phyloP scores from a whole-genome alignment of 2,113 vertebrate species.

The Zosterops pallidus region DNA sequence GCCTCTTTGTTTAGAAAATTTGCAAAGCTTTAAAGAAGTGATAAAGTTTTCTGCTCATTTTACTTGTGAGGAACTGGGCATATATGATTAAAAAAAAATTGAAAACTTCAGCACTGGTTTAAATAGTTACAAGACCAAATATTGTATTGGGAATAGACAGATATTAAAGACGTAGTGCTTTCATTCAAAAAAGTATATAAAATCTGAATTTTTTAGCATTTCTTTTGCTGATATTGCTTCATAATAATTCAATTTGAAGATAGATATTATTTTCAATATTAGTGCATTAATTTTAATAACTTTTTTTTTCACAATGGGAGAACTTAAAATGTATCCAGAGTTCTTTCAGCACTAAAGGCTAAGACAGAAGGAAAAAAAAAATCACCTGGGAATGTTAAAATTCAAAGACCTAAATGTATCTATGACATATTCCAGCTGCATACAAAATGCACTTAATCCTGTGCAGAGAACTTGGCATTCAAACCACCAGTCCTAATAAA shows the following conservation, averaged over 20 bases:
- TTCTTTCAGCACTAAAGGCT: not conserved
- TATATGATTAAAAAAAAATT: not conserved
- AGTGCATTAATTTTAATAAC: not conserved
- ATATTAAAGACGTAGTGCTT: not conserved
- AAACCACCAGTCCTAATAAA: slow-evolving; percentile 31
- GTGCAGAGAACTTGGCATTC: slow-evolving; percentile 40
- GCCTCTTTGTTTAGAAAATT: not conserved
- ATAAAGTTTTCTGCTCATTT: not conserved
- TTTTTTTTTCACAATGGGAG: not conserved
- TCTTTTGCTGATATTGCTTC: not conserved
- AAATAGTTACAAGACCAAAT: not conserved
- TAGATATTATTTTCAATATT: not conserved
- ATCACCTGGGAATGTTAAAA: slow-evolving; percentile 51
- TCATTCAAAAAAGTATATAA: not conserved
- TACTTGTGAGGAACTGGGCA: not conserved
- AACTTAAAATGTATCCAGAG: not conserved
- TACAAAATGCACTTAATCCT: slow-evolving; percentile 39
- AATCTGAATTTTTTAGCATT: not conserved
- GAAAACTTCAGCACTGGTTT: not conserved
- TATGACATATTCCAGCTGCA: slow-evolving; percentile 65
- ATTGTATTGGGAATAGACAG: not conserved
- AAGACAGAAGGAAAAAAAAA: not conserved
- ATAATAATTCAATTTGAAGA: not conserved
- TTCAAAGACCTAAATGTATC: slow-evolving; percentile 47
- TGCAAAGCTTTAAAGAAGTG: not conserved